Percentiles rank a stretch among this genome's conserved stretches.
Evolutionary conservation across 2,888 invertebrate species (phyloP).

Genomic region (Linnaemya tessellans): DNA sequence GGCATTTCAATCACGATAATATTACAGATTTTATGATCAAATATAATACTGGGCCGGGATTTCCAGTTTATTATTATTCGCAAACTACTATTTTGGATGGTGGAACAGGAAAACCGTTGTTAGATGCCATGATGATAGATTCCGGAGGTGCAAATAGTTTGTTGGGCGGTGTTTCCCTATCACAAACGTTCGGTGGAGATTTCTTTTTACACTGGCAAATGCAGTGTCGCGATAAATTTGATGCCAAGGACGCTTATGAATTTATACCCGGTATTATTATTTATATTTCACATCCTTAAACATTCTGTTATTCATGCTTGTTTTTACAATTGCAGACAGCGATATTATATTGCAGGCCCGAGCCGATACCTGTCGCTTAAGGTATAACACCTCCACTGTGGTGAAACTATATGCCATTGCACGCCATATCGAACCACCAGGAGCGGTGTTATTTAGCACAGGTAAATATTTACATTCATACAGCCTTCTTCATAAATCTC

Average conservation of each 20-base stretch:
- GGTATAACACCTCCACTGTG: slow-evolving; percentile 88
- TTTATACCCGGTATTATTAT: slow-evolving; percentile 83
- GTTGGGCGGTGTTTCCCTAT: slow-evolving; percentile 82
- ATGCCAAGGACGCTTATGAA: slow-evolving; percentile 84
- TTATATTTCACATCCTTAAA: not conserved
- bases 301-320: not conserved
- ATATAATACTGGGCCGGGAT: slow-evolving; percentile 87
- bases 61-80: slow-evolving; percentile 90
- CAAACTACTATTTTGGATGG: slow-evolving; percentile 84
- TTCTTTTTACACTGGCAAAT: slow-evolving; percentile 91
- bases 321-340: slow-evolving; percentile 76
- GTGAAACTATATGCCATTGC: slow-evolving; percentile 87
- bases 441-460: slow-evolving; percentile 88
- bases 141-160: slow-evolving; percentile 83
- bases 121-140: slow-evolving; percentile 82
- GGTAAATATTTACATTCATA: slow-evolving; percentile 82
- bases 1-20: slow-evolving; percentile 90
- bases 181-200: slow-evolving; percentile 87
- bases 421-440: slow-evolving; percentile 88
- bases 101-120: slow-evolving; percentile 79
- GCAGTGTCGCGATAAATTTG: slow-evolving; percentile 84
- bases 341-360: slow-evolving; percentile 83
- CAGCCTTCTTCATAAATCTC: not conserved
- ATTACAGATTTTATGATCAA: slow-evolving; percentile 91
- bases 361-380: slow-evolving; percentile 87